phyloP scores from a whole-genome alignment of 2,888 invertebrate genomes.

The Vesta saturnalis region DNA sequence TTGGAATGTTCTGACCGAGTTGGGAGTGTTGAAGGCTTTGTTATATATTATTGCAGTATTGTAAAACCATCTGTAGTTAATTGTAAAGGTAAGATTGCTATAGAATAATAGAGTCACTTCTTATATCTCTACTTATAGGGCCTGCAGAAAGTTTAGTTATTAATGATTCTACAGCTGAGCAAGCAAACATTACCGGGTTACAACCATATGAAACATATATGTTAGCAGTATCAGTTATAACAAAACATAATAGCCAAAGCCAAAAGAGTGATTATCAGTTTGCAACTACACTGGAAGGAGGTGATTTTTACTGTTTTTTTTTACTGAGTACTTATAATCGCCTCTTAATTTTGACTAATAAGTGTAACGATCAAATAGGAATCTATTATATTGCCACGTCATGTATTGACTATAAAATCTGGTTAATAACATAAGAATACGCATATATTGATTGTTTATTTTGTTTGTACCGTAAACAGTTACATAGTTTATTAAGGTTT shows the following conservation, averaged over 20 bases:
- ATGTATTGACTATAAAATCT: too few relatives aligned
- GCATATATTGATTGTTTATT: too few relatives aligned
- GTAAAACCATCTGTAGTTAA: slow-evolving; percentile 63
- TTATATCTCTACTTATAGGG: slow-evolving; percentile 32
- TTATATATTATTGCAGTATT: slow-evolving; percentile 78
- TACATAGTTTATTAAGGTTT: too few relatives aligned
- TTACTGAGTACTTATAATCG: too few relatives aligned
- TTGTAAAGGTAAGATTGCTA: slow-evolving; percentile 63
- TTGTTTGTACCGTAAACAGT: too few relatives aligned
- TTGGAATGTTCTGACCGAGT: slow-evolving; percentile 79
- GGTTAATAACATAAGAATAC: too few relatives aligned
- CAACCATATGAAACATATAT: slow-evolving; percentile 81
- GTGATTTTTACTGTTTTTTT: too few relatives aligned
- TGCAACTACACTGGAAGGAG: slow-evolving; percentile 77
- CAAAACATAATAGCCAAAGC: slow-evolving; percentile 65
- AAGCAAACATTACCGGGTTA: slow-evolving; percentile 70
- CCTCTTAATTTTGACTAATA: too few relatives aligned
- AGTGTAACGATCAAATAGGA: too few relatives aligned
- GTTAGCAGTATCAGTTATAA: slow-evolving; percentile 73
- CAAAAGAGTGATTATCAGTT: slow-evolving; percentile 69
- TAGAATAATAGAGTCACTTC: background rate
- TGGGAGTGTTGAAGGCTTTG: slow-evolving; percentile 77
- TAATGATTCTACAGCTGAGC: slow-evolving; percentile 63
- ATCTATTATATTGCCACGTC: too few relatives aligned
- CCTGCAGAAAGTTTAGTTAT: slow-evolving; percentile 60